Conservation (phyloP, 2,113 vertebrate genomes). For the Daboia siamensis region DNA sequence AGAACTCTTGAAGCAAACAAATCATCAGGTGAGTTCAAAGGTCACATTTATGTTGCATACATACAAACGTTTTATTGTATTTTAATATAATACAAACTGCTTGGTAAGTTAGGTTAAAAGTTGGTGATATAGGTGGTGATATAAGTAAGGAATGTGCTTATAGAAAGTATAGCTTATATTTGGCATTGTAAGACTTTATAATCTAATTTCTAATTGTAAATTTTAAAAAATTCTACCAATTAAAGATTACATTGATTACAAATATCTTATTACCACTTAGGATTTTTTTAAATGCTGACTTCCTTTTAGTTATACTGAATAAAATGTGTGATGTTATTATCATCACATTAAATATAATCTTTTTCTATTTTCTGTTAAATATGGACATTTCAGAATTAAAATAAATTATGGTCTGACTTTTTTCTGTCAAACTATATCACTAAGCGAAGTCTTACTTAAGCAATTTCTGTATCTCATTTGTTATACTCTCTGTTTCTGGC, state of each 20-base stretch:
- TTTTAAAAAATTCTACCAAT: background rate
- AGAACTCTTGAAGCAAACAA: background rate
- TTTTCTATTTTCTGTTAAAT: background rate
- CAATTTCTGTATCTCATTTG: background rate
- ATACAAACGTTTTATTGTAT: background rate
- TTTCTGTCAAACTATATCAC: background rate
- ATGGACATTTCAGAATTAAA: background rate
- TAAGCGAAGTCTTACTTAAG: background rate
- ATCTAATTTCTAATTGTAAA: background rate
- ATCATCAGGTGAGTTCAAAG: conserved; percentile 36
- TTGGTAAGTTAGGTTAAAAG: background rate
- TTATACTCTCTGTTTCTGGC: background rate
- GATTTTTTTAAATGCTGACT: background rate
- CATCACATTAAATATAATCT: background rate
- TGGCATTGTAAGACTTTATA: background rate
- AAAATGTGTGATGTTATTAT: background rate
- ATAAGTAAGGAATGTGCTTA: background rate
- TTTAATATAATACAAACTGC: background rate
- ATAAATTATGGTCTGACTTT: background rate
- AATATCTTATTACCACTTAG: background rate
- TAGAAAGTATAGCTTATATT: background rate
- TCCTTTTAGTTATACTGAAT: background rate
- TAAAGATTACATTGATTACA: background rate
- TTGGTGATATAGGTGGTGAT: background rate
- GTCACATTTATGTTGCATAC: background rate